Base-by-base conservation (phyloP, 2,888 invertebrate genomes). In the Dryomyza anilis region DNA sequence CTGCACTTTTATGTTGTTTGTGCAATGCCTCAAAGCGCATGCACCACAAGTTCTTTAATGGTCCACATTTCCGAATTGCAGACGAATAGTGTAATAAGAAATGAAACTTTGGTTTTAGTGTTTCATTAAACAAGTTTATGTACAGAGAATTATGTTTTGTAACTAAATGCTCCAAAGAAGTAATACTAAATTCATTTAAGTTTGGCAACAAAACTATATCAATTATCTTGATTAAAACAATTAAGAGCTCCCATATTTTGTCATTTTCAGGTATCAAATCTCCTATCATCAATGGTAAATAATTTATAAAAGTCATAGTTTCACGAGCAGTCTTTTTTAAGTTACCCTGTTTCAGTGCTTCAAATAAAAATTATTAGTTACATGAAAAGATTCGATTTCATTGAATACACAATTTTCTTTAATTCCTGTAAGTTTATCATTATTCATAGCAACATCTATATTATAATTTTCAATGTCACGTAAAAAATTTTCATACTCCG, bases 241-340 rank as follows among this genome's bases (percentile, higher is more conserved):
- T 60, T 23, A 60, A 30, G 12, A 67, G 43, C 8, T 55, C 19
- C 63, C 64, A 67, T 19, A 57, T 50, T 48, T 58, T 63, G 46
- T 69, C 55, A 29, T 52, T 19, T 52, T 50, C 36, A 14, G 48
- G 55, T 36, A 68, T 64, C 23, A 68, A 33, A 59, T 66, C 68
- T 5, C 65, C 65, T 25, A 67, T 65, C 33, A 65, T 64, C 36
- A 67, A 56, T 19, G 66, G 60, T 16, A 69, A 59, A 56, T 56
- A 66, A 39, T 68, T 45, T 25, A 64, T 55, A 52, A 67, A 56
- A 12, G 58, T 58, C 63, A 61, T 58, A 36, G 64, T 67, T 57
- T 67, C 67, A 12, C 62, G 43, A 12, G 65, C 64, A 45, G 67
- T 62, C 65, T 67, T 69, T 63, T 67, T 62, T 19, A 69, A 65